Base-by-base conservation (phyloP, 2,888 invertebrate genomes). In the Capitulum mitella region DNA sequence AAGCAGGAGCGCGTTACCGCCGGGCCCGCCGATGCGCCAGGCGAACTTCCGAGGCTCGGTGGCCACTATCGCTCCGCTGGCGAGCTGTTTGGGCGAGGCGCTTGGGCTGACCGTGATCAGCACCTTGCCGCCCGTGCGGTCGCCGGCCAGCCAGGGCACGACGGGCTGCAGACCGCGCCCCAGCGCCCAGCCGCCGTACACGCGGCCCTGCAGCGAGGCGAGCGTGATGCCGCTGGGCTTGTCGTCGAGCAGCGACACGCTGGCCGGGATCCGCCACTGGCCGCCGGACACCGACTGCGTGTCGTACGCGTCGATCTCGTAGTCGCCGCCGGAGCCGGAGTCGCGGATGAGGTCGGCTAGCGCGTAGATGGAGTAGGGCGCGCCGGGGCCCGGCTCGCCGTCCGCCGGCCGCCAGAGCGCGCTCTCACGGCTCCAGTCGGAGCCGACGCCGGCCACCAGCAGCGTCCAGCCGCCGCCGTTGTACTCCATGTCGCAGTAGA, bases 401-500 rank as follows among this genome's bases (percentile, higher is more conserved):
- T 37, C 70, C 22, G 37, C 70, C 26, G 70, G 40, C 37, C 70
- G 34, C 37, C 40, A 37, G 70, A 70, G 70, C 6, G 40, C 70
- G 40, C 26, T 70, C 34, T 22, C 34, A 26, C 22, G 8, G 70
- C 40, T 40, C 70, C 70, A 70, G 70, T 6, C 34, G 37, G 5
- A 37, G 37, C 40, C 37, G 34, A 34, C 29, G 37, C 37, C 70
- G 3, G 37, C 40, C 22, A 37, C 22, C 22, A 70, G 70, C 70
- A 70, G 70, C 26, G 70, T 70, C 70, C 70, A 70, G 70, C 70
- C 70, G 37, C 70, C 70, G 37, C 40, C 37, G 37, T 40, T 6
- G 37, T 70, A 70, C 37, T 1, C 37, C 70, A 70, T 70, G 22
- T 70, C 40, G 40, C 70, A 70, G 70, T 37, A 40, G 37, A 70